Conservation (phyloP, 2,888 invertebrate species). For the Ochropacha duplaris region DNA sequence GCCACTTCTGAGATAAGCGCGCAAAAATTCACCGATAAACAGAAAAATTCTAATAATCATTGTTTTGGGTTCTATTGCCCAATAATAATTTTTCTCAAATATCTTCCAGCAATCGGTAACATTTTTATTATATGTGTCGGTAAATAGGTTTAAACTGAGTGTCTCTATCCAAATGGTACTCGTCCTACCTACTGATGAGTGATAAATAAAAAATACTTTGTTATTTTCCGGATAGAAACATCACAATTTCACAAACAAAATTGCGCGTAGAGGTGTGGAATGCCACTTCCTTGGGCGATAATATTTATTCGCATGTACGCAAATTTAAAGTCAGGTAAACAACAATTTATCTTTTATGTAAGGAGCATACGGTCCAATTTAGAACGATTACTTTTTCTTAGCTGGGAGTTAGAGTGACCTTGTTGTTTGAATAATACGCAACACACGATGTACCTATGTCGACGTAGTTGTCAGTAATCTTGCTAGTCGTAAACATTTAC, state of each 20-base stretch:
- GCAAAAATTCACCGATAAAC: too few species aligned
- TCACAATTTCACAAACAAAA: conserved; percentile 22
- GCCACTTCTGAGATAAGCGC: too few species aligned
- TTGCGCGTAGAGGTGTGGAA: conserved; percentile 50
- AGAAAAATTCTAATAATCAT: too few species aligned
- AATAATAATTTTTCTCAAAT: too few species aligned
- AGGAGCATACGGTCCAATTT: conserved; percentile 56
- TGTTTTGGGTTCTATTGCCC: too few species aligned
- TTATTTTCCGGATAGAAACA: conserved; percentile 36
- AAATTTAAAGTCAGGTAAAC: conserved; percentile 18
- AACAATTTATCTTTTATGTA: conserved; percentile 39
- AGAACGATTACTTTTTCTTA: conserved; percentile 43
- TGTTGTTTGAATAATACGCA: conserved; percentile 75
- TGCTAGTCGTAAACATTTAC: conserved; percentile 57
- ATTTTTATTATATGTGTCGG: not conserved
- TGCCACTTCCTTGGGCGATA: conserved; percentile 59
- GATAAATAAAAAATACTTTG: conserved; percentile 41
- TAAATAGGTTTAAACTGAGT: not conserved
- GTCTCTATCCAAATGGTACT: not conserved
- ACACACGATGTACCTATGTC: conserved; percentile 52
- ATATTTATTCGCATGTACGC: conserved; percentile 50
- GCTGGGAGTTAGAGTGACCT: conserved; percentile 56
- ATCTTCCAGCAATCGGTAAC: too few species aligned
- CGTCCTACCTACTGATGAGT: not conserved
- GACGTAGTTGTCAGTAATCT: conserved; percentile 12